A percentile compares a stretch with the other conserved stretches of the same genome.
phyloP scores from a whole-genome alignment of 1,140 invertebrate genomes.

The Lepidostoma basale region DNA sequence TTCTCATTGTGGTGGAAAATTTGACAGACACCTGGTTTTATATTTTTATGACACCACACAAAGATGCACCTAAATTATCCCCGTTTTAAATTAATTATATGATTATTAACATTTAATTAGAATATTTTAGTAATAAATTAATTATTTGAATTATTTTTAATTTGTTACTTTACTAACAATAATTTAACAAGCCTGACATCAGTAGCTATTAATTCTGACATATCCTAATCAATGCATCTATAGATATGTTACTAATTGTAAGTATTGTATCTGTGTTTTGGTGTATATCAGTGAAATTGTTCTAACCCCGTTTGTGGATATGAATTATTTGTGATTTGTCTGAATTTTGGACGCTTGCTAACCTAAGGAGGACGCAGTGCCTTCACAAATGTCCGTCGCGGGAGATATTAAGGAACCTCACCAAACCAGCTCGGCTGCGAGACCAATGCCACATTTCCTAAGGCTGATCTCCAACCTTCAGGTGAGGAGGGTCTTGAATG shows the following conservation, averaged over 20 bases:
- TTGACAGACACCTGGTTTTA: no score
- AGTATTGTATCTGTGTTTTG: not conserved
- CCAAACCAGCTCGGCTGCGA: conserved; percentile 33
- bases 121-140: no score
- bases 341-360: conserved; percentile 8
- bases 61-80: no score
- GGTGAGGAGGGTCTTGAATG: conserved; percentile 40
- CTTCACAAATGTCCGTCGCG: conserved; percentile 44
- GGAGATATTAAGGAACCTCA: conserved; percentile 31
- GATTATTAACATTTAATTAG: no score
- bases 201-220: not conserved
- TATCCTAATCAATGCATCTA: not conserved
- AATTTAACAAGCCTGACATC: not conserved
- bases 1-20: no score
- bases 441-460: conserved; percentile 44
- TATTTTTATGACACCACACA: no score
- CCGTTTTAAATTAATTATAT: no score
- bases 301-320: no score
- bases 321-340: no score
- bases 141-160: no score
- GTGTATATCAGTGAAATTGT: no score
- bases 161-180: not conserved
- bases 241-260: not conserved
- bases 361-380: conserved; percentile 40
- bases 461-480: conserved; percentile 42